A percentile compares a stretch with the other conserved stretches of the same genome.
Evolutionary conservation across 1,140 invertebrate species (phyloP).

Genomic region (Coelopa frigida): DNA sequence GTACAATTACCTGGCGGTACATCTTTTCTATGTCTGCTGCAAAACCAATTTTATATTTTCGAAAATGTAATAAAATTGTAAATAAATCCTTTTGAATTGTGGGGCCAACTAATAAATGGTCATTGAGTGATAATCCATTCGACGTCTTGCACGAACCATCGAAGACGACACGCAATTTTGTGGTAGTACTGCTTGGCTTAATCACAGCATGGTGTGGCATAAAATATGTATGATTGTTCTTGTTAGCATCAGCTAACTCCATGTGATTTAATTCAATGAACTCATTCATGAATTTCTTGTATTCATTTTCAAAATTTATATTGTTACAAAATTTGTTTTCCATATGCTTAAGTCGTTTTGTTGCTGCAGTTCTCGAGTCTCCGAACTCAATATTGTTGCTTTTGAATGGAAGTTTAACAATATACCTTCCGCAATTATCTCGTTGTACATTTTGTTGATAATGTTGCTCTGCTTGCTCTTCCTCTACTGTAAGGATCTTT

Average conservation of each 20-base stretch:
- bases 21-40: conserved; percentile 35
- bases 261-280: conserved; percentile 28
- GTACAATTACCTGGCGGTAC: conserved; percentile 28
- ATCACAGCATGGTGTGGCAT: conserved; percentile 31
- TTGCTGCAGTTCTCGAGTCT: conserved; percentile 1
- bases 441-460: background rate
- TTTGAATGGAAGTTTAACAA: conserved; percentile 1
- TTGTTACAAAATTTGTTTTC: conserved; percentile 6
- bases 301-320: background rate
- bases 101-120: conserved; percentile 28
- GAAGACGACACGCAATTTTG: conserved; percentile 30
- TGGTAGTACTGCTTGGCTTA: conserved; percentile 19
- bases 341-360: conserved; percentile 1
- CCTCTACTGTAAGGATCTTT: conserved; percentile 1
- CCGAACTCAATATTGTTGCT: background rate
- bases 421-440: conserved; percentile 1
- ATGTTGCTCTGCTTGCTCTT: conserved; percentile 4
- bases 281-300: conserved; percentile 25
- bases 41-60: conserved; percentile 27
- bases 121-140: conserved; percentile 34
- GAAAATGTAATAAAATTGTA: conserved; percentile 29
- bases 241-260: conserved; percentile 10
- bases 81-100: conserved; percentile 34
- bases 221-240: conserved; percentile 13
- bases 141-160: conserved; percentile 14